These are phyloP conservation scores for Nudaria mundana DNA, from an alignment of 2,888 invertebrate species.

Conservation along the genomic window DNA sequence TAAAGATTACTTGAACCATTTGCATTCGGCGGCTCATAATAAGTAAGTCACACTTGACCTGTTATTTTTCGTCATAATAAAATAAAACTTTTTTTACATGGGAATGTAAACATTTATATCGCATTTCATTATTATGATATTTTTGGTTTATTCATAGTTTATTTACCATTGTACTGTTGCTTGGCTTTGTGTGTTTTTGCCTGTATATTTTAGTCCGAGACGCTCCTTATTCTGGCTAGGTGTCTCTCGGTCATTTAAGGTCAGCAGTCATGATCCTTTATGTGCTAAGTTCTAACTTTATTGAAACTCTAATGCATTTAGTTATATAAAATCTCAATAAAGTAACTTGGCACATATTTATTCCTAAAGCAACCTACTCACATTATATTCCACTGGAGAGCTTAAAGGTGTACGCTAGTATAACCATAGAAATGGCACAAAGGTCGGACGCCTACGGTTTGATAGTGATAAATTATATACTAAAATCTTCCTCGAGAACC, in stretches of 20 bases:
- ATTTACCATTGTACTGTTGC: too few species aligned
- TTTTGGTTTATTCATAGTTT: too few species aligned
- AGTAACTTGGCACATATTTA: not conserved
- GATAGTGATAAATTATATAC: too few species aligned
- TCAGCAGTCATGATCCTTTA: not conserved
- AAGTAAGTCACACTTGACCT: slow-evolving; percentile 71
- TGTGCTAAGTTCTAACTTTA: not conserved
- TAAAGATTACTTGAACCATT: slow-evolving; percentile 91
- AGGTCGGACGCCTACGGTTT: too few species aligned
- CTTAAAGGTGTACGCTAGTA: too few species aligned
- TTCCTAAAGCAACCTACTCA: not conserved
- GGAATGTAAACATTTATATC: too few species aligned
- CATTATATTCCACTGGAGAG: not conserved
- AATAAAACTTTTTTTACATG: too few species aligned
- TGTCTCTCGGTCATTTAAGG: not conserved
- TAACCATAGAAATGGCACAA: too few species aligned
- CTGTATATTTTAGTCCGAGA: not conserved
- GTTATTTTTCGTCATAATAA: too few species aligned
- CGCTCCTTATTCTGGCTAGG: not conserved
- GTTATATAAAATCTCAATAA: not conserved
- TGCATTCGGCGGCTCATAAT: slow-evolving; percentile 89
- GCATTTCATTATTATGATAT: too few species aligned
- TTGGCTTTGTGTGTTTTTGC: too few species aligned
- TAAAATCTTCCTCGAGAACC: too few species aligned
- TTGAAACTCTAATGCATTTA: not conserved